These are phyloP conservation scores for Anoplius nigerrimus DNA, from an alignment of 2,888 invertebrate species.

Conservation along the genomic window DNA sequence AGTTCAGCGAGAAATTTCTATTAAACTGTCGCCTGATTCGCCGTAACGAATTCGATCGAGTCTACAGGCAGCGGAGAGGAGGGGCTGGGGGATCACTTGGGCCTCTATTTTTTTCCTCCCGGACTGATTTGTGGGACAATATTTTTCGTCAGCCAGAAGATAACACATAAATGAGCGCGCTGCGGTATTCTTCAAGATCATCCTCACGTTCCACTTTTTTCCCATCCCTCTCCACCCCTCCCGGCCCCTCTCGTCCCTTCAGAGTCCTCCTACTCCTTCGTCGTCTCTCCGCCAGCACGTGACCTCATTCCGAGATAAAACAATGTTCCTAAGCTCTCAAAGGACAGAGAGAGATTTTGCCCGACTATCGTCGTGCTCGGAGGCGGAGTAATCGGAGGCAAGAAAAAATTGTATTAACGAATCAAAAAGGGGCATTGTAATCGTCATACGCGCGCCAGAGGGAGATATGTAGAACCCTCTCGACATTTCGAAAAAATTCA, in stretches of 20 bases:
- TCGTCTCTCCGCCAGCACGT: conserved; percentile 27
- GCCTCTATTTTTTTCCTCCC: no score
- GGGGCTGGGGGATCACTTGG: conserved; percentile 26
- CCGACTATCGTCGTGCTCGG: no score
- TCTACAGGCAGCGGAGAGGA: no score
- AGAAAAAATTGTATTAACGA: no score
- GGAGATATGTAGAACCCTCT: background rate
- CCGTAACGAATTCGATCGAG: no score
- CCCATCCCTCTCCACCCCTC: background rate
- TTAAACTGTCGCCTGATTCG: no score
- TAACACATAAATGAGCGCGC: conserved; percentile 38
- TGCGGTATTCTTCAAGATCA: conserved; percentile 29
- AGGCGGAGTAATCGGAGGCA: no score
- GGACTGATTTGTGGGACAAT: conserved; percentile 36
- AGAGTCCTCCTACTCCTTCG: conserved; percentile 6
- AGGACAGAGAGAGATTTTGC: conserved; percentile 33
- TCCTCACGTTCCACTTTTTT: conserved; percentile 26
- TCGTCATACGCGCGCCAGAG: no score
- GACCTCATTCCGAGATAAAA: conserved; percentile 36
- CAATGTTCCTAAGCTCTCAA: conserved; percentile 35
- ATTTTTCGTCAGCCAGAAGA: conserved; percentile 35
- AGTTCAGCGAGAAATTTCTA: no score
- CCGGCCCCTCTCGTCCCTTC: conserved; percentile 18
- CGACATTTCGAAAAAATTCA: background rate
- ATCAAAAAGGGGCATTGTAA: no score